Evolutionary conservation across 2,113 vertebrate species (phyloP).

Genomic region (Lichenostomus cassidix): DNA sequence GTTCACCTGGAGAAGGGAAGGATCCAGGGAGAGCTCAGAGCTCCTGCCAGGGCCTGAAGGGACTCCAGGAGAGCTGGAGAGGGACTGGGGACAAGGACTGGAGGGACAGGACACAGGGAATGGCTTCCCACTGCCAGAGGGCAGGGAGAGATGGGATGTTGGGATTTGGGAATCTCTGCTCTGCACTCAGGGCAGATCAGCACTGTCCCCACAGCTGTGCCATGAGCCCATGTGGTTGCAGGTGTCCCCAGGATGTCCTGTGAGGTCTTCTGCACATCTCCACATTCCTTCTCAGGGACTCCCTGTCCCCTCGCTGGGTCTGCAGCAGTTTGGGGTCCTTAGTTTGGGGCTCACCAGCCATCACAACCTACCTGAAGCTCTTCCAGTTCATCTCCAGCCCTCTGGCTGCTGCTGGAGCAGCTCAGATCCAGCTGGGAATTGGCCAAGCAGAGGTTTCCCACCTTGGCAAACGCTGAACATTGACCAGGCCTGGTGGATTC

Average conservation of each 20-base stretch:
- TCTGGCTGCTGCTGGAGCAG: background rate
- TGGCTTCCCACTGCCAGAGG: background rate
- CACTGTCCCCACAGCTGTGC: background rate
- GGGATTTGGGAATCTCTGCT: background rate
- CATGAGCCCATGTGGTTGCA: background rate
- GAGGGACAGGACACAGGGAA: background rate
- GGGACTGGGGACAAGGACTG: background rate
- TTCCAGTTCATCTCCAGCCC: background rate
- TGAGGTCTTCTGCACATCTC: background rate
- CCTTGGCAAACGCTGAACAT: rapidly evolving
- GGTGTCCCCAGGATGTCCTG: background rate
- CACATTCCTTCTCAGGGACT: rapidly evolving
- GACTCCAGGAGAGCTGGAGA: background rate
- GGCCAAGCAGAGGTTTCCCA: background rate
- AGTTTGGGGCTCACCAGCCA: rapidly evolving
- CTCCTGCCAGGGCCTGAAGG: background rate
- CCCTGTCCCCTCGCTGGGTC: rapidly evolving
- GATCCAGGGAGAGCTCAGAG: background rate
- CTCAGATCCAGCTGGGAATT: rapidly evolving
- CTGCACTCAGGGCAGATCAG: background rate
- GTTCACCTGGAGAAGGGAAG: background rate
- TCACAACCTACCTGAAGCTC: background rate
- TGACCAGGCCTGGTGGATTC: background rate
- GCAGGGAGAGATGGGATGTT: rapidly evolving
- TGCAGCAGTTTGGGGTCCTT: background rate